Percentiles rank a stretch among this genome's conserved stretches.
Conservation (phyloP, 2,113 vertebrate genomes). For the Limanda limanda region DNA sequence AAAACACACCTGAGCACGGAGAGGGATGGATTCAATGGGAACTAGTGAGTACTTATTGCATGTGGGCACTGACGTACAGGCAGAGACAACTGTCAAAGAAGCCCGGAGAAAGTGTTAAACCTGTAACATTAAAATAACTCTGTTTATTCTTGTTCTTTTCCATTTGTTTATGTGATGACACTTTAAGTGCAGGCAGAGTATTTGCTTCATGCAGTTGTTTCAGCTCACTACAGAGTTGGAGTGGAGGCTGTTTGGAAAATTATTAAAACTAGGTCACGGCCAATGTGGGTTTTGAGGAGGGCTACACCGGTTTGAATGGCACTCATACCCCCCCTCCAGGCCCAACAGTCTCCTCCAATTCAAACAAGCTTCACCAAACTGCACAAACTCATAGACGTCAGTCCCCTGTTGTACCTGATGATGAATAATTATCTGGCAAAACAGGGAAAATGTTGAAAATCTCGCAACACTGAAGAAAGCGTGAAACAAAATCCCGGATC, state of each 20-base stretch:
- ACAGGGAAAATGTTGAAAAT: too few species aligned
- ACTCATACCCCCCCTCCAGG: too few species aligned
- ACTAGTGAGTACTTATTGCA: conserved; percentile 66
- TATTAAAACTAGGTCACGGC: conserved; percentile 8
- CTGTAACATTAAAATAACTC: neutral
- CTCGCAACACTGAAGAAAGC: too few species aligned
- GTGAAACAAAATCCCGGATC: too few species aligned
- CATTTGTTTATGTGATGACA: conserved; percentile 67
- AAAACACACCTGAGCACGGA: conserved; percentile 41
- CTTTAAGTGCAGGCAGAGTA: conserved; percentile 25
- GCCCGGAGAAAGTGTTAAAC: conserved; percentile 8
- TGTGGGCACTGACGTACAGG: conserved; percentile 7
- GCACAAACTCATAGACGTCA: too few species aligned
- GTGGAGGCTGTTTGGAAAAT: conserved; percentile 1
- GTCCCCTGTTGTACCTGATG: too few species aligned
- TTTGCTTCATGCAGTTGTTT: conserved; percentile 24
- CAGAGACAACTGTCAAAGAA: conserved; percentile 19
- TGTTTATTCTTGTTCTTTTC: conserved; percentile 37
- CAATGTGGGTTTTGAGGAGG: too few species aligned
- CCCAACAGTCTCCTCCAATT: too few species aligned
- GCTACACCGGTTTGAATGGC: too few species aligned
- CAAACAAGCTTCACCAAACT: too few species aligned
- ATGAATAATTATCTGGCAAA: too few species aligned
- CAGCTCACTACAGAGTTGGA: conserved; percentile 2
- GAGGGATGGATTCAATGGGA: conserved; percentile 12